phyloP scores from a whole-genome alignment of 1,140 invertebrate genomes.

The Octopus sinensis region DNA sequence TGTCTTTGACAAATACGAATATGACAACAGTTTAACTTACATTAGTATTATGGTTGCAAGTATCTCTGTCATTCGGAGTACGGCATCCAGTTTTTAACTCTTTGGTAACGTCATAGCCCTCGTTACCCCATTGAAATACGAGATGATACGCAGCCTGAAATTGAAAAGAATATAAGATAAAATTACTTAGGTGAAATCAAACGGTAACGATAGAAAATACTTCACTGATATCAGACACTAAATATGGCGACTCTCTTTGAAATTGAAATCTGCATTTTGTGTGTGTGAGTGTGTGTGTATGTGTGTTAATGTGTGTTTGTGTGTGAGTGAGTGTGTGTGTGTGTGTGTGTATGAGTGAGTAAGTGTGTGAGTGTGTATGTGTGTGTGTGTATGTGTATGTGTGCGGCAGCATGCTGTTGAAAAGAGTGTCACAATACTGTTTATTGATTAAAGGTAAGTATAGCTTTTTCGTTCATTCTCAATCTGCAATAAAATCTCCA shows the following conservation, averaged over 20 bases:
- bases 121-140: conserved; percentile 26
- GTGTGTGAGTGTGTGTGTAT: background rate
- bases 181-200: background rate
- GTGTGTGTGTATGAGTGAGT: background rate
- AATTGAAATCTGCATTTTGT: background rate
- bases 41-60: conserved; percentile 28
- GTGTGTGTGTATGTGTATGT: background rate
- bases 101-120: conserved; percentile 18
- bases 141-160: conserved; percentile 19
- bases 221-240: background rate
- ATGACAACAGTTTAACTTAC: conserved; percentile 18
- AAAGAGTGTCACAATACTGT: background rate
- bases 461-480: too few relatives aligned
- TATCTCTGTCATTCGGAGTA: conserved; percentile 23
- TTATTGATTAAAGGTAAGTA: too few relatives aligned
- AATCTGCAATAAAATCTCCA: too few relatives aligned
- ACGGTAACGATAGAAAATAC: background rate
- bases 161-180: background rate
- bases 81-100: conserved; percentile 25
- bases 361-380: background rate
- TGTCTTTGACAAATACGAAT: too few relatives aligned
- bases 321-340: background rate
- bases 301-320: too few relatives aligned
- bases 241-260: too few relatives aligned
- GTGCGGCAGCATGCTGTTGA: background rate